Evolutionary conservation across 2,888 invertebrate genomes (phyloP), one percentile per base, ranked within the genome.

Genomic region (Melanargia galathea): DNA sequence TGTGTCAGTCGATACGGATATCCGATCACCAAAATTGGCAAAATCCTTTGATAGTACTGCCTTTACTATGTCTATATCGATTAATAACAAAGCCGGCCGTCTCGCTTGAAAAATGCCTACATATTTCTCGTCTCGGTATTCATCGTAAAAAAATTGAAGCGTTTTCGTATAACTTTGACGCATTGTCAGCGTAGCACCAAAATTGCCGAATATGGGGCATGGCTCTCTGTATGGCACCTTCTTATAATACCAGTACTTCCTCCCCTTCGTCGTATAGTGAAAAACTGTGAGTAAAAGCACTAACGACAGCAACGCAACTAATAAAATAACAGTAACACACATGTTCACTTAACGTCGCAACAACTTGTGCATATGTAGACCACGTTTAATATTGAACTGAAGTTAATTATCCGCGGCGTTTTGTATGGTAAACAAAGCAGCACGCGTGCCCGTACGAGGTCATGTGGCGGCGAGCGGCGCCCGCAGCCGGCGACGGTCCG

Each of bases 131-230:
- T 80, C 68, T 40, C 78, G 76, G 71, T 78, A 91, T 51, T 70
- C 75, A 49, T 88, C 78, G 68, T 90, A 91, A 67, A 90, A 87
- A 73, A 73, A 80, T 65, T 86, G 78, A 22, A 90, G 75, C 85
- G 81, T 90, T 56, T 78, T 80, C 13, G 87, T 79, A 68, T 91
- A 91, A 72, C 90, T 90, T 55, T 70, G 75, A 55, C 83, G 82
- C 86, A 87, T 86, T 1, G 78, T 84, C 55, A 90, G 80, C 3
- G 85, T 86, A 10, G 90, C 85, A 38, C 90, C 90, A 66, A 92
- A 91, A 71, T 92, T 91, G n/a, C 92, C 92, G 63, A 92, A 89
- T 71, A 92, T 79, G 2, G 92, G 92, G 58, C 89, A 90, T 33
- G 92, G 92, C 68, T 91, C 88, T 71, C 84, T 83, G 67, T 87